phyloP scores from a whole-genome alignment of 2,888 invertebrate genomes.

The Mythimna pallens region DNA sequence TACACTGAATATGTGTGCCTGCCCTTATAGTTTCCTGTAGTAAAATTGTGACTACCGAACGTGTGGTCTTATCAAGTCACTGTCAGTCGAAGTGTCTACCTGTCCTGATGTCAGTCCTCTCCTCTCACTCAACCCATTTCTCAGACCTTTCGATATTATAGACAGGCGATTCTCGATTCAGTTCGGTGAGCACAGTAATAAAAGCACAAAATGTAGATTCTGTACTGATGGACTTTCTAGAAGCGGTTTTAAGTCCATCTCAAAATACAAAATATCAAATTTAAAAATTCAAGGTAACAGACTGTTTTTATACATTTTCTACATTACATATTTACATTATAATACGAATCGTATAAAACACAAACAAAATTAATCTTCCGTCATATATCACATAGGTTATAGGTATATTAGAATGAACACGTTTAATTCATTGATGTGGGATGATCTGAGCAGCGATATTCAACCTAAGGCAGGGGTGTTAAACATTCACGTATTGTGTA shows the following conservation, averaged over 20 bases:
- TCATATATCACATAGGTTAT: not conserved
- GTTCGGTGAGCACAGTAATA: conserved; percentile 30
- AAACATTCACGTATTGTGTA: conserved; percentile 55
- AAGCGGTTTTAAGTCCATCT: conserved; percentile 12
- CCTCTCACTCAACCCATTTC: conserved; percentile 22
- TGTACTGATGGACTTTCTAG: conserved; percentile 4
- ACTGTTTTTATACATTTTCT: not conserved
- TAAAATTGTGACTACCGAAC: conserved; percentile 24
- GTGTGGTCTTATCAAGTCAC: conserved; percentile 32
- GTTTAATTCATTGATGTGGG: conserved; percentile 27
- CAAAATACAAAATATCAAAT: not conserved
- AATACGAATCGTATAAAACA: not conserved
- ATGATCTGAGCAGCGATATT: conserved; percentile 25
- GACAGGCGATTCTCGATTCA: conserved; percentile 23
- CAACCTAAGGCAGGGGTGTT: conserved; percentile 48
- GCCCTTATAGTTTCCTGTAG: conserved; percentile 12
- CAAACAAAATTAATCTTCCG: not conserved
- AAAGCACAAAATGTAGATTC: conserved; percentile 17
- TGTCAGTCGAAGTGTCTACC: conserved; percentile 33
- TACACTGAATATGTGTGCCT: conserved; percentile 20
- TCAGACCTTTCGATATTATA: conserved; percentile 16
- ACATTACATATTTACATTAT: not conserved
- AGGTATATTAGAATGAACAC: conserved; percentile 19
- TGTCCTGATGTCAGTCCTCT: conserved; percentile 20
- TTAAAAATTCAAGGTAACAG: not conserved